Evolutionary conservation across 2,888 invertebrate species (phyloP).

Genomic region (Thera britannica): DNA sequence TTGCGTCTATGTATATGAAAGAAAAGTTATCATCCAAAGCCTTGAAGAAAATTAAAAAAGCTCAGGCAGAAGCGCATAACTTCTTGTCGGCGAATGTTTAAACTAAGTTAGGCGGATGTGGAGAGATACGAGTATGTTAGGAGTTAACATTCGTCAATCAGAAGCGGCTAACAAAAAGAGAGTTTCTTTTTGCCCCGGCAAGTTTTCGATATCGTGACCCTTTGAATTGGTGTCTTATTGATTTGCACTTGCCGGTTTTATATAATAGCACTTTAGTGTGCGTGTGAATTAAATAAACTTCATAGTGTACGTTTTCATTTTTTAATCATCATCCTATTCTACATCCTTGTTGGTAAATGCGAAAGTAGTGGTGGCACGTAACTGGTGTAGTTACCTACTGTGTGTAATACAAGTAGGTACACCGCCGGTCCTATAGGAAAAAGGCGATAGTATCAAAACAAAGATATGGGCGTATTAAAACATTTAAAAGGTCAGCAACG

Average conservation of each 20-base stretch:
- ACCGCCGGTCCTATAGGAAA: no score
- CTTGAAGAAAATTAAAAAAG: conserved; percentile 63
- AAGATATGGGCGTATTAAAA: no score
- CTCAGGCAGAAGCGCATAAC: conserved; percentile 61
- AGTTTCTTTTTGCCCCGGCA: conserved; percentile 48
- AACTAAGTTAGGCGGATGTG: conserved; percentile 46
- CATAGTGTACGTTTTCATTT: conserved; percentile 74
- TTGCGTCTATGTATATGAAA: conserved; percentile 52
- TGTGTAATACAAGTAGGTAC: no score
- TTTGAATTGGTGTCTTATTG: conserved; percentile 48
- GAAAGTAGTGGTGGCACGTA: no score
- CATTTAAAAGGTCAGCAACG: no score
- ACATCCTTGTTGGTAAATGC: background rate
- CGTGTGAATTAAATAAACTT: conserved; percentile 76
- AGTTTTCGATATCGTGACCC: conserved; percentile 41
- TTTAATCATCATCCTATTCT: conserved; percentile 14
- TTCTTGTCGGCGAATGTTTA: conserved; percentile 68
- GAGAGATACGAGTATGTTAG: conserved; percentile 43
- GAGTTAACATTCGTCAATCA: conserved; percentile 43
- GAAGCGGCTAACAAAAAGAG: conserved; percentile 42
- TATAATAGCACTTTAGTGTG: conserved; percentile 71
- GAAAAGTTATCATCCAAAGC: conserved; percentile 55
- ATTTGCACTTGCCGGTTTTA: conserved; percentile 66
- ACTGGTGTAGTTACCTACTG: no score
- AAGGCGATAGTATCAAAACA: no score